Percentiles rank a stretch among this genome's conserved stretches.
These are phyloP conservation scores for Procapra przewalskii DNA, from an alignment of 2,113 vertebrate species.

Conservation along the genomic window DNA sequence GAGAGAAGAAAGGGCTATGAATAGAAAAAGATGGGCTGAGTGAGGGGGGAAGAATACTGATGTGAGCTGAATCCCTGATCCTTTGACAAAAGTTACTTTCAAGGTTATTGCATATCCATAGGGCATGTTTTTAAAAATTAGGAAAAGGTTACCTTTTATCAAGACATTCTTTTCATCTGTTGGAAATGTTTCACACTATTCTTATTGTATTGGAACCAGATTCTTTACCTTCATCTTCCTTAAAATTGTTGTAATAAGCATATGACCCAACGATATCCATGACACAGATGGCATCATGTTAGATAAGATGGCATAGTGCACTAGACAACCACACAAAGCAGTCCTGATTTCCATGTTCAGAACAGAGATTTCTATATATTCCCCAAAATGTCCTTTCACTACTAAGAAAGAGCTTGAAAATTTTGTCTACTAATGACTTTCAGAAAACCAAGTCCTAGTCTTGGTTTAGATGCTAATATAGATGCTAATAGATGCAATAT, in stretches of 20 bases:
- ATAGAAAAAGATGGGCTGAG: not conserved
- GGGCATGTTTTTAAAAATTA: not conserved
- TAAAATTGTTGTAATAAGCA: not conserved
- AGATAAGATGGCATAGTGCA: fast-evolving
- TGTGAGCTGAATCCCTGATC: not conserved
- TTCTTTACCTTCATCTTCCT: not conserved
- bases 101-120: not conserved
- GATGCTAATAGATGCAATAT: too few species aligned
- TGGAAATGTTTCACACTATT: not conserved
- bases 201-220: not conserved
- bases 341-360: not conserved
- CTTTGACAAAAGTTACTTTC: not conserved
- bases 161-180: not conserved
- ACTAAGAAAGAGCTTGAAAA: not conserved
- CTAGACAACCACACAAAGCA: not conserved
- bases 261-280: not conserved
- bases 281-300: not conserved
- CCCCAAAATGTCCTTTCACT: not conserved
- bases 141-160: not conserved
- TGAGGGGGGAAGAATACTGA: not conserved
- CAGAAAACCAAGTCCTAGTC: not conserved
- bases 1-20: not conserved
- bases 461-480: too few species aligned
- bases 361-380: not conserved
- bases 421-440: not conserved